Conservation (phyloP, 2,797 vertebrate species). For the Centroberyx gerrardi region DNA sequence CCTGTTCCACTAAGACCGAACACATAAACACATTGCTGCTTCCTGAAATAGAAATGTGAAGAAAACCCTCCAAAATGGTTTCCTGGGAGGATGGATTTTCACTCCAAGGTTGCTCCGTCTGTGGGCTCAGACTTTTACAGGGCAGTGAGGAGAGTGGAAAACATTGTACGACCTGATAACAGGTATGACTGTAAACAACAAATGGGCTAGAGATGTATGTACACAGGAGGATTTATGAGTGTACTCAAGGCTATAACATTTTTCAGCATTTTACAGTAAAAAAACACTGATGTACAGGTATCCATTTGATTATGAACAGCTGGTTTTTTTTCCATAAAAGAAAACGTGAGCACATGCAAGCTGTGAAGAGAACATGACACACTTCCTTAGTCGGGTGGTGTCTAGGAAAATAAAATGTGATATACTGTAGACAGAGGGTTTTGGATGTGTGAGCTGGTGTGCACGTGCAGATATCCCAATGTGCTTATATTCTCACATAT, state of each 20-base stretch:
- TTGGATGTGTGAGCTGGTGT: not conserved
- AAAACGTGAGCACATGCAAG: conserved; percentile 29
- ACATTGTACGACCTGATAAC: conserved; percentile 19
- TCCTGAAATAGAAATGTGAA: conserved; percentile 69
- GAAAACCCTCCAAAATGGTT: conserved; percentile 36
- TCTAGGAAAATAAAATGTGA: conserved; percentile 9
- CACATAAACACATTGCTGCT: conserved; percentile 35
- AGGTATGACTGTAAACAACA: conserved; percentile 44
- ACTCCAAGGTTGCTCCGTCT: conserved; percentile 50
- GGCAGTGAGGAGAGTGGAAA: not conserved
- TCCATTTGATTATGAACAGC: conserved; percentile 65
- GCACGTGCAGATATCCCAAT: not conserved
- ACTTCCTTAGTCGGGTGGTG: conserved; percentile 7
- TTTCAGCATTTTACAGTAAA: conserved; percentile 51
- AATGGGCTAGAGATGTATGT: not conserved
- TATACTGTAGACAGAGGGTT: not conserved
- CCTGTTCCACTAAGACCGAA: conserved; percentile 44
- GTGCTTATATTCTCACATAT: conserved; percentile 2
- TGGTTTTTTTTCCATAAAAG: conserved; percentile 60
- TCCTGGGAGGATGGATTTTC: conserved; percentile 62
- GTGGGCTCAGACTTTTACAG: not conserved
- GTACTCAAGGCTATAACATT: conserved; percentile 13
- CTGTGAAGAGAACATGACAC: conserved; percentile 46
- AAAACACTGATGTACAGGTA: conserved; percentile 54
- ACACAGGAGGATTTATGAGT: conserved; percentile 27